A percentile compares a stretch with the other conserved stretches of the same genome.
Conservation (phyloP, 2,113 vertebrate species). For the Macrotis lagotis region DNA sequence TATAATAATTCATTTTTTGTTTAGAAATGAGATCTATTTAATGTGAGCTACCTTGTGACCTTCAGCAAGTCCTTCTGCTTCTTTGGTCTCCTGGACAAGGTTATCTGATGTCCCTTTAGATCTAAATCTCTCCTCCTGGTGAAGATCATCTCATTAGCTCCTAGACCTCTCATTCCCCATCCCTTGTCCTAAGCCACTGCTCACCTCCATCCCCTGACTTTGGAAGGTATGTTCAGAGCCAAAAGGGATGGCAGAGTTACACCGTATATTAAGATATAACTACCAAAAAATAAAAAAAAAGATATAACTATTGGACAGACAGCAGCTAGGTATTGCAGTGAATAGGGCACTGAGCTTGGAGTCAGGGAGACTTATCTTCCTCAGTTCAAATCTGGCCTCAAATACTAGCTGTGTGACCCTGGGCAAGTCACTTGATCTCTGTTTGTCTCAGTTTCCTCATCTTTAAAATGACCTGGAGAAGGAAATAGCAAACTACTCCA, state of each 20-base stretch:
- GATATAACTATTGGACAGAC: too few species aligned
- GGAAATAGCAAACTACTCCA: background rate
- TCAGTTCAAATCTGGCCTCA: background rate
- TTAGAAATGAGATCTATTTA: background rate
- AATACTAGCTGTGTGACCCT: background rate
- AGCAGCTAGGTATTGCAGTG: background rate
- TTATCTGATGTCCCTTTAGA: background rate
- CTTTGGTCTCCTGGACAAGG: too few species aligned
- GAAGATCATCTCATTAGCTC: background rate
- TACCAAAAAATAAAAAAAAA: too few species aligned
- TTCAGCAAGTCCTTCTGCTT: background rate
- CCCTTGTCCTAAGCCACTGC: background rate
- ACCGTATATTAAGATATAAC: background rate
- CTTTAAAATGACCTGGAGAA: background rate
- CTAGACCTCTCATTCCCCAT: background rate
- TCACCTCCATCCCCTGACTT: background rate
- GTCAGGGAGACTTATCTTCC: background rate
- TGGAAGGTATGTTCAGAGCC: background rate
- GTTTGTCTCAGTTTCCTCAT: background rate
- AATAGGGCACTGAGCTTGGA: background rate
- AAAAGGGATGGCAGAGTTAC: background rate
- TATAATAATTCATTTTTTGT: background rate
- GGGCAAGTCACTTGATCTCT: too few species aligned
- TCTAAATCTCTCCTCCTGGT: background rate
- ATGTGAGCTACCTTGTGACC: background rate